Conservation (phyloP, 2,888 invertebrate species). For the Zygothrica quintamaculata region DNA sequence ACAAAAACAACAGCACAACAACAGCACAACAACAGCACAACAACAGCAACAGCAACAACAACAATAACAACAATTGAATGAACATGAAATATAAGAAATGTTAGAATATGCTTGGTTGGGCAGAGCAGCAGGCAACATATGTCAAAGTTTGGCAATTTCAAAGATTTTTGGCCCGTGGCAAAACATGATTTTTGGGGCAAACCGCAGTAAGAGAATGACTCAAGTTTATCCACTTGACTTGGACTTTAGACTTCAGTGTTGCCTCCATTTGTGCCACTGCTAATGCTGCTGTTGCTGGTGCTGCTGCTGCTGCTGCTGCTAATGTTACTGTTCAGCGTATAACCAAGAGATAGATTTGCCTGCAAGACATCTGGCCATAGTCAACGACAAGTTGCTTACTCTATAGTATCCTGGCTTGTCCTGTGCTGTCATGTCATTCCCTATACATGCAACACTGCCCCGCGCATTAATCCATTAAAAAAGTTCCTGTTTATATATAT, state of each 20-base stretch:
- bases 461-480: conserved; percentile 67
- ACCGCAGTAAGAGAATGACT: conserved; percentile 34
- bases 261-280: no score
- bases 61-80: conserved; percentile 11
- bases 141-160: conserved; percentile 73
- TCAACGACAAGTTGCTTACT: conserved; percentile 34
- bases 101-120: conserved; percentile 5
- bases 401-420: background rate
- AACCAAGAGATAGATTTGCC: conserved; percentile 41
- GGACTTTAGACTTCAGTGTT: no score
- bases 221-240: conserved; percentile 44
- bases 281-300: no score
- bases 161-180: conserved; percentile 47
- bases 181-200: conserved; percentile 57
- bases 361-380: conserved; percentile 34
- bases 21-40: no score
- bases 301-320: no score
- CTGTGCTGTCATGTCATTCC: conserved; percentile 5
- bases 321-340: no score
- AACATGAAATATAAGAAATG: background rate
- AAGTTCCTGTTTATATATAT: conserved; percentile 40
- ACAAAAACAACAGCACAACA: conserved; percentile 25
- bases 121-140: conserved; percentile 55
- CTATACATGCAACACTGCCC: background rate
- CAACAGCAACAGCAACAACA: conserved; percentile 22